These are phyloP conservation scores for Strigamia maritima DNA, from an alignment of 2,888 invertebrate species.

Conservation along the genomic window DNA sequence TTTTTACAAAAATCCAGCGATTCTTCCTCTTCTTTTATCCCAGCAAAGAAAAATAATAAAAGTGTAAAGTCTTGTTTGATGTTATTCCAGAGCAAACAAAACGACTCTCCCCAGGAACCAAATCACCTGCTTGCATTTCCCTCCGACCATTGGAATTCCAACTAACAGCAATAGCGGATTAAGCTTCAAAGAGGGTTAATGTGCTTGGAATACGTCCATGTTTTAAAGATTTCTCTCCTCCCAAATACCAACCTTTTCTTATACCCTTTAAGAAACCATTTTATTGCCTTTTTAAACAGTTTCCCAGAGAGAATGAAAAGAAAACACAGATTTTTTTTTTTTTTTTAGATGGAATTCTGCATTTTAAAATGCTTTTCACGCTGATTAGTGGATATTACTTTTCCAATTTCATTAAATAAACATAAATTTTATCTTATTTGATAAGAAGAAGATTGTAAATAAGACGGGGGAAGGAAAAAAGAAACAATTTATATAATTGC, in stretches of 20 bases:
- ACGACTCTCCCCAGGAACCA: neutral
- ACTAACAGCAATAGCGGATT: constrained; percentile 19
- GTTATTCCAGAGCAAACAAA: neutral
- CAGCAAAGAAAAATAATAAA: neutral
- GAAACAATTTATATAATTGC: neutral
- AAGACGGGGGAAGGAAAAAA: neutral
- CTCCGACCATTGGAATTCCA: constrained; percentile 3
- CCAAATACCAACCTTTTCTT: neutral
- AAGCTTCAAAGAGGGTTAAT: neutral
- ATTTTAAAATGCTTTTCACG: neutral
- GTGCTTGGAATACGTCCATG: neutral
- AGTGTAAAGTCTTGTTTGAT: neutral
- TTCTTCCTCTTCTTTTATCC: too few relatives aligned
- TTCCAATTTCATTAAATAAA: neutral
- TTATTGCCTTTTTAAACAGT: neutral
- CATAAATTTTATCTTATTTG: neutral
- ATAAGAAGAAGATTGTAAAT: neutral
- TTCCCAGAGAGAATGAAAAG: neutral
- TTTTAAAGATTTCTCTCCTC: constrained; percentile 8
- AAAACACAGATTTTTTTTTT: neutral
- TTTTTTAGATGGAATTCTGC: neutral
- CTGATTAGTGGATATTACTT: neutral
- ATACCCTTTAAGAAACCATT: neutral
- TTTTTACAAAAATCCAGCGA: too few relatives aligned
- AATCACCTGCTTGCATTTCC: constrained; percentile 10